These are phyloP conservation scores for Scaptomyza parva DNA, from an alignment of 2,888 invertebrate genomes.

Conservation along the genomic window DNA sequence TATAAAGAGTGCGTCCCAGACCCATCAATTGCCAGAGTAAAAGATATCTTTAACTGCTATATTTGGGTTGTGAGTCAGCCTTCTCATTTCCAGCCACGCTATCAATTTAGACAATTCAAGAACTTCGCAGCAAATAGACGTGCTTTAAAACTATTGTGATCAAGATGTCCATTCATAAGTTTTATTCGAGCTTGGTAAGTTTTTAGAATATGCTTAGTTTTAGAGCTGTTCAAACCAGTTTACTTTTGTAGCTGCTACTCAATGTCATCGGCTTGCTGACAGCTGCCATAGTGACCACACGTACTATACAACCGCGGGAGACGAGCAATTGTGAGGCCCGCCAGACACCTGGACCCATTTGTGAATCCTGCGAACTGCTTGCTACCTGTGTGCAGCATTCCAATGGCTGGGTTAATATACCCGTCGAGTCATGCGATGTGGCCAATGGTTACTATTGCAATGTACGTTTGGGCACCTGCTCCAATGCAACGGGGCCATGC, in stretches of 20 bases:
- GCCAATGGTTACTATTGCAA: constrained; percentile 83
- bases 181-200: constrained; percentile 50
- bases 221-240: not conserved
- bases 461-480: constrained; percentile 77
- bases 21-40: constrained; percentile 21
- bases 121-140: constrained; percentile 52
- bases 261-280: constrained; percentile 27
- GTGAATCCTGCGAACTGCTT: constrained; percentile 83
- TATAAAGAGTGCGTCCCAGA: constrained; percentile 46
- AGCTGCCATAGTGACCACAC: constrained; percentile 50
- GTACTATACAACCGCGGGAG: constrained; percentile 76
- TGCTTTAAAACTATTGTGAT: constrained; percentile 14
- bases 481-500: constrained; percentile 83
- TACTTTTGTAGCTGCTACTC: constrained; percentile 44
- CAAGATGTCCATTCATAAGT: constrained; percentile 53
- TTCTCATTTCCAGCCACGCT: constrained; percentile 44
- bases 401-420: constrained; percentile 83
- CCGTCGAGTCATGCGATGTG: constrained; percentile 83
- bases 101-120: constrained; percentile 64
- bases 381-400: constrained; percentile 83
- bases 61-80: constrained; percentile 55
- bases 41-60: constrained; percentile 50
- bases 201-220: not conserved
- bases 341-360: constrained; percentile 81
- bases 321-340: constrained; percentile 82